Base-by-base conservation (phyloP, 2,888 invertebrate genomes). In the Geotrupes spiniger region DNA sequence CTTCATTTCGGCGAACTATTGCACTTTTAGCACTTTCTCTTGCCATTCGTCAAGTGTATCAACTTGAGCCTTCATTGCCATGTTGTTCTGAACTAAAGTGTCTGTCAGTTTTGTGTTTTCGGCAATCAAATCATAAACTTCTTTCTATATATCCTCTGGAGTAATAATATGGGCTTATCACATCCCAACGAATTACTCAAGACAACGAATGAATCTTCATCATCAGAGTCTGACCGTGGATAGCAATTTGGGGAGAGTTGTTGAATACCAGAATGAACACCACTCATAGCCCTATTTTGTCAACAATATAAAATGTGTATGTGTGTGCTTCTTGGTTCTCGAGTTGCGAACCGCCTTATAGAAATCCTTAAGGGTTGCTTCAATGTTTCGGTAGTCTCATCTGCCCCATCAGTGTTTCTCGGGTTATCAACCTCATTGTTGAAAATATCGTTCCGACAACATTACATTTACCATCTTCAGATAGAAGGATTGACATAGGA, bases 1-100 rank as follows among this genome's bases (percentile, higher is more conserved):
- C 58, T 78, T 82, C 0, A 83, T 84, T 66, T 85, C 82, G 8
- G 77, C 74, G 68, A 85, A 84, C 69, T 85, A 85, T 50, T 84
- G 82, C 0, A 83, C 80, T 55, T 76, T 77, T 63, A 80, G 71
- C 60, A 85, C 81, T 52, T 84, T 83, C 31, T 83, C 80, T 58
- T 84, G 83, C 72, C 84, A 85, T 0, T 74, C 75, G 0, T 78
- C 75, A 28, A 87, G 76, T 38, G 78, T 74, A 25, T 78, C 71
- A 56, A 83, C 82, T 66, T 85, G 84, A 36, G 82, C 77, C 60
- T 83, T 84, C 80, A 85, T 81, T 0, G 81, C 79, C 36, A 79
- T 72, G 57, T 85, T 86, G 62, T 85, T 86, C 57, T 83, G 79
- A 12, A 77, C 76, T 27, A 87, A 66, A 0, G 82, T 82, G 56